phyloP scores from a whole-genome alignment of 1,140 invertebrate species.

The Magallana angulata region DNA sequence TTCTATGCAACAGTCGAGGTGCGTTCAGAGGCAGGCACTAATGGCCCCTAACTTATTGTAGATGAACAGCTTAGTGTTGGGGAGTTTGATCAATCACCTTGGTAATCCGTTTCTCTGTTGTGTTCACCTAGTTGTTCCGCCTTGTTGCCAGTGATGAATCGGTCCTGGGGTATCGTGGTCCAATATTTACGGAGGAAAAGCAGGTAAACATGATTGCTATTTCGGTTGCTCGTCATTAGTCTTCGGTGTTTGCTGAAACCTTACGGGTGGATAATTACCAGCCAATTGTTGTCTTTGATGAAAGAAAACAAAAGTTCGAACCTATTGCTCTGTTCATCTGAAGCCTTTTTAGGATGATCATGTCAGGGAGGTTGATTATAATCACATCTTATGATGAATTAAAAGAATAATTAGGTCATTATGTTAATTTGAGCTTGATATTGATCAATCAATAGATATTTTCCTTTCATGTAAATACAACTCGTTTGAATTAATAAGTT shows the following conservation, averaged over 20 bases:
- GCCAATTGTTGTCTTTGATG: background rate
- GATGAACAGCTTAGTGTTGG: background rate
- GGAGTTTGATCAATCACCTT: background rate
- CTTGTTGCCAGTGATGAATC: background rate
- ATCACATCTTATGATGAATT: too few species aligned
- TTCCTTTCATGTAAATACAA: too few species aligned
- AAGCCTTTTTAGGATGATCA: background rate
- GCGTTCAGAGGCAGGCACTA: background rate
- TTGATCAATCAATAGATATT: too few species aligned
- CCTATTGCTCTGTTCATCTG: background rate
- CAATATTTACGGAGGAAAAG: slow-evolving; percentile 2
- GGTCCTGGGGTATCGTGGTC: background rate
- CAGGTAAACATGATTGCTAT: slow-evolving; percentile 31
- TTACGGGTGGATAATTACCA: background rate
- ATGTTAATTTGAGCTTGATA: too few species aligned
- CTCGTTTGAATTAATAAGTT: too few species aligned
- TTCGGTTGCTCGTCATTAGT: slow-evolving; percentile 24
- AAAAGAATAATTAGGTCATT: too few species aligned
- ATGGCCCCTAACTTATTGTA: slow-evolving; percentile 16
- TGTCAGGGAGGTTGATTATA: too few species aligned
- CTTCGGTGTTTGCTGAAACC: slow-evolving; percentile 29
- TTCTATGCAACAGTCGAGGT: background rate
- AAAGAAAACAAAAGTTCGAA: background rate
- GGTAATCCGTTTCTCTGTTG: slow-evolving; percentile 16
- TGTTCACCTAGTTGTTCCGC: background rate